Evolutionary conservation across 2,113 vertebrate genomes (phyloP).

Genomic region (Psilopogon haemacephalus): DNA sequence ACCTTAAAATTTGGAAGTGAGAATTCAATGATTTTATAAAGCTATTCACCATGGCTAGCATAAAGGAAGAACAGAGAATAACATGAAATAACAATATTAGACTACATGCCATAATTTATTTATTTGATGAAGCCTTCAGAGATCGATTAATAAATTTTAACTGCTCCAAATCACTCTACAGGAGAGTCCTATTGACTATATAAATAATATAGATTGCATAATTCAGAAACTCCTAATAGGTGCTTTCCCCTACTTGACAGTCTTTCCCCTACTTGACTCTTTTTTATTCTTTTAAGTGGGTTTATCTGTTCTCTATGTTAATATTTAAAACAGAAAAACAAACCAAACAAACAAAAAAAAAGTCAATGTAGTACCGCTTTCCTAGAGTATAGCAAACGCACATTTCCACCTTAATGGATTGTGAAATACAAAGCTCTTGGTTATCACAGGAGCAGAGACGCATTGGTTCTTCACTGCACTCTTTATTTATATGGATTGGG

Average conservation of each 20-base stretch:
- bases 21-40: not conserved
- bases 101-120: not conserved
- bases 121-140: not conserved
- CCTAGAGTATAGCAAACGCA: not conserved
- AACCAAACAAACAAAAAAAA: not conserved
- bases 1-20: not conserved
- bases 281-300: not conserved
- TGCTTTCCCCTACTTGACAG: too few species aligned
- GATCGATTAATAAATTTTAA: not conserved
- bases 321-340: not conserved
- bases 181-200: not conserved
- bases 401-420: not conserved
- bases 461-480: not conserved
- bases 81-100: not conserved
- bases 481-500: not conserved
- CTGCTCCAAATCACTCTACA: not conserved
- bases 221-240: not conserved
- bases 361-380: not conserved
- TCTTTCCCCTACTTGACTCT: accelerated
- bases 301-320: not conserved
- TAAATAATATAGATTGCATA: not conserved
- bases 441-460: not conserved
- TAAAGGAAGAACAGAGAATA: not conserved
- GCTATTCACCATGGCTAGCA: not conserved
- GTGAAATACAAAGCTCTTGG: not conserved